phyloP scores from a whole-genome alignment of 35 echinoderm and acorn worm genomes.

The Heliocidaris erythrogramma region DNA sequence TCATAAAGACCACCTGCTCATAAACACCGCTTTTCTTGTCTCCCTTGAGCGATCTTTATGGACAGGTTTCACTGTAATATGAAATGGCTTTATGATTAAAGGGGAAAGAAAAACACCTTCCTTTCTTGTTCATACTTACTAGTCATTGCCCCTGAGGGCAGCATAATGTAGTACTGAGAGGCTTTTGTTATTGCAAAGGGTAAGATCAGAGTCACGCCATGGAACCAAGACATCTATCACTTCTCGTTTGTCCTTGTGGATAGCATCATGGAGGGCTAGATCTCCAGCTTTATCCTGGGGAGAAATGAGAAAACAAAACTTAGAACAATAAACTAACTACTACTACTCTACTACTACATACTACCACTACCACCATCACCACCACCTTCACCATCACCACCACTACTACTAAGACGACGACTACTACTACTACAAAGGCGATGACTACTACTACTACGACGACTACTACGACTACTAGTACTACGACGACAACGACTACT shows the following conservation, averaged over 20 bases:
- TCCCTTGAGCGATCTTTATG: too few species aligned
- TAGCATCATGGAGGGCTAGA: conserved; percentile 42
- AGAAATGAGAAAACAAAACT: neutral
- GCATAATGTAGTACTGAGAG: conserved; percentile 57
- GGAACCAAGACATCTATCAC: conserved; percentile 49
- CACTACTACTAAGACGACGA: too few species aligned
- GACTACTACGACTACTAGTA: too few species aligned
- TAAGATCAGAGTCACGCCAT: conserved; percentile 30
- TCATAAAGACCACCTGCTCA: too few species aligned
- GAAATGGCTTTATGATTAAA: too few species aligned
- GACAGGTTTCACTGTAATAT: too few species aligned
- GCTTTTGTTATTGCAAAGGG: conserved; percentile 43
- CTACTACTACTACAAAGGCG: too few species aligned
- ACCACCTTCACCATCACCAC: too few species aligned
- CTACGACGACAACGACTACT: too few species aligned
- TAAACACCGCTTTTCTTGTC: too few species aligned
- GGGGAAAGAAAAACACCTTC: neutral
- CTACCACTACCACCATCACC: neutral
- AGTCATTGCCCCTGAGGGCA: conserved; percentile 45
- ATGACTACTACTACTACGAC: too few species aligned
- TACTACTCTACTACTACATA: too few species aligned
- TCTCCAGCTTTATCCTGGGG: conserved; percentile 58
- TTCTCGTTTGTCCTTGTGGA: conserved; percentile 55
- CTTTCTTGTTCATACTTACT: conserved; percentile 52
- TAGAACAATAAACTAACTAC: neutral